Conservation (phyloP, 2,797 vertebrate species). For the Peromyscus melanophrys region DNA sequence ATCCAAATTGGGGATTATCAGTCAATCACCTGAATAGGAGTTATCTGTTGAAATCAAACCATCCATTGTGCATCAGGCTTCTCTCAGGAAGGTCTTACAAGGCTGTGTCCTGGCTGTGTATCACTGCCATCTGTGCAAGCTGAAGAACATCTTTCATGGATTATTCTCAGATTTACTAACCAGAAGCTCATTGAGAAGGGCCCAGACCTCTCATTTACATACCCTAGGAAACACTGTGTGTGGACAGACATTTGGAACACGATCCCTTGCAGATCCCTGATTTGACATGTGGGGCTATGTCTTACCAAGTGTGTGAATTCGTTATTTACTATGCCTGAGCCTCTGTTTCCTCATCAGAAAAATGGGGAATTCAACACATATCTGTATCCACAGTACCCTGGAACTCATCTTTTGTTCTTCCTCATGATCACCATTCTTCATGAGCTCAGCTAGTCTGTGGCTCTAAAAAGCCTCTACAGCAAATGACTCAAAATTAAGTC, state of each 20-base stretch:
- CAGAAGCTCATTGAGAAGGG: not conserved
- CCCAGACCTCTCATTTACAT: not conserved
- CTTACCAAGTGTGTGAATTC: not conserved
- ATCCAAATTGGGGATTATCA: not conserved
- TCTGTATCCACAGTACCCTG: not conserved
- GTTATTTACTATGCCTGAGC: not conserved
- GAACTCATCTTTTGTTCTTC: not conserved
- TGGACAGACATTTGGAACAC: not conserved
- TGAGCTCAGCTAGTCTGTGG: not conserved
- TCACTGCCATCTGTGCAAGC: not conserved
- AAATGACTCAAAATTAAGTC: not conserved
- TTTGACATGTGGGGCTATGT: not conserved
- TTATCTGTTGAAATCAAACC: not conserved
- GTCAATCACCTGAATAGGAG: not conserved
- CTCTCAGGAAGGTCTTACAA: not conserved
- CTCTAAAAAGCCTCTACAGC: not conserved
- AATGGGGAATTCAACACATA: not conserved
- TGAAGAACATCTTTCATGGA: not conserved
- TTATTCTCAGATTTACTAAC: not conserved
- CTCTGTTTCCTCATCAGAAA: slow-evolving; percentile 11
- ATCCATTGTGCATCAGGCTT: not conserved
- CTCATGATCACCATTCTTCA: not conserved
- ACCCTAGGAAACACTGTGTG: not conserved
- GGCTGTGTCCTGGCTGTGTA: not conserved
- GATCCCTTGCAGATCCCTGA: not conserved